phyloP scores from a whole-genome alignment of 2,888 invertebrate genomes.

The Neria commutata region DNA sequence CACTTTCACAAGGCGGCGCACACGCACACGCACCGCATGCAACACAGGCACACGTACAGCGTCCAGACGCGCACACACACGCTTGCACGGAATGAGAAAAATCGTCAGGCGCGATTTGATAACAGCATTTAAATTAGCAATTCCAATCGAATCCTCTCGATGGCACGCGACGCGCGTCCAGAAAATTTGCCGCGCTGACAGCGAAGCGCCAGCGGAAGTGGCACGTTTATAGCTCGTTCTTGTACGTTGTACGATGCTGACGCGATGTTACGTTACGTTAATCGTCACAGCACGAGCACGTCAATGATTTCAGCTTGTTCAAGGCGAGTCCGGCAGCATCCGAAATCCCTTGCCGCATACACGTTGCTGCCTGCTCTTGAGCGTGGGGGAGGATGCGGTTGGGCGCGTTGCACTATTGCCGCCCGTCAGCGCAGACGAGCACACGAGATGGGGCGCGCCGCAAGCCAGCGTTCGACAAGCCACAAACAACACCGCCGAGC shows the following conservation, averaged over 20 bases:
- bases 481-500: no score
- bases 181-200: slow-evolving; percentile 38
- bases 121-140: slow-evolving; percentile 51
- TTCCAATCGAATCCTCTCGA: slow-evolving; percentile 34
- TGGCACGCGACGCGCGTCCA: slow-evolving; percentile 36
- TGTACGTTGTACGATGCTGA: not conserved
- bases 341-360: slow-evolving; percentile 7
- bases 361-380: slow-evolving; percentile 18
- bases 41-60: not conserved
- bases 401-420: no score
- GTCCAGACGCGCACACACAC: not conserved
- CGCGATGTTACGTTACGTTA: slow-evolving; percentile 4
- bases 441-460: not conserved
- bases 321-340: slow-evolving; percentile 3
- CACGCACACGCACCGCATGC: slow-evolving; percentile 17
- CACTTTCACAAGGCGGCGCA: slow-evolving; percentile 34
- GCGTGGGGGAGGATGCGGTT: no score
- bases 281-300: slow-evolving; percentile 33
- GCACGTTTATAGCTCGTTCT: slow-evolving; percentile 40
- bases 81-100: not conserved
- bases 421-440: no score
- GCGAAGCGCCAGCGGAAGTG: no score
- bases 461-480: not conserved
- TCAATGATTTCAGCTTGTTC: slow-evolving; percentile 35
- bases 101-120: slow-evolving; percentile 1